phyloP scores from a whole-genome alignment of 2,797 vertebrate genomes.

The Ctenopoma kingsleyae region DNA sequence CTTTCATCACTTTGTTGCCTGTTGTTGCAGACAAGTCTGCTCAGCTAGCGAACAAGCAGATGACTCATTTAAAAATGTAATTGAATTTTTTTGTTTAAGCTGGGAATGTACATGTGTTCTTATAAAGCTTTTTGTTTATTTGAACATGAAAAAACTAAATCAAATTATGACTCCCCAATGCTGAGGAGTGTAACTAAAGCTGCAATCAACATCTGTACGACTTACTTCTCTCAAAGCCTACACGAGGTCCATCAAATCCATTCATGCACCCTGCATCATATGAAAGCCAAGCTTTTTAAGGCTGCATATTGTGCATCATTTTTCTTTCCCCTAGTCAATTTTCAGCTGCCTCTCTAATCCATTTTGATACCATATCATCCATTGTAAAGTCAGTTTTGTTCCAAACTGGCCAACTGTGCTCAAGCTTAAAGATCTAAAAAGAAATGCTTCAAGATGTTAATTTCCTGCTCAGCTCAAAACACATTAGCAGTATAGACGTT shows the following conservation, averaged over 20 bases:
- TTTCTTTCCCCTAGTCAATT: conserved; percentile 25
- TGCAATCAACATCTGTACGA: conserved; percentile 40
- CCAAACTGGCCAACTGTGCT: conserved; percentile 36
- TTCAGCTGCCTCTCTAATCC: conserved; percentile 33
- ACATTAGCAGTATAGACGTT: conserved; percentile 6
- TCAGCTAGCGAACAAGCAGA: conserved; percentile 30
- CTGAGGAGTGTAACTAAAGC: conserved; percentile 40
- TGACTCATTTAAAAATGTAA: conserved; percentile 56
- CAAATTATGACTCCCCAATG: conserved; percentile 30
- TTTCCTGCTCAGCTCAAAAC: conserved; percentile 31
- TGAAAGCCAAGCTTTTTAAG: conserved; percentile 30
- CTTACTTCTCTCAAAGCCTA: neutral
- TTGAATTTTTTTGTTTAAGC: conserved; percentile 62
- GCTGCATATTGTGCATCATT: conserved; percentile 28
- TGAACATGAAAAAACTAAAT: conserved; percentile 45
- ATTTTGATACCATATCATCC: conserved; percentile 17
- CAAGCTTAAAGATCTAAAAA: conserved; percentile 16
- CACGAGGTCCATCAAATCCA: conserved; percentile 27
- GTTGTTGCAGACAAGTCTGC: neutral
- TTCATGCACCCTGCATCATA: conserved; percentile 15
- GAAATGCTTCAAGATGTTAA: conserved; percentile 24
- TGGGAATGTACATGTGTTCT: conserved; percentile 14
- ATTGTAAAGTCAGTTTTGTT: conserved; percentile 35
- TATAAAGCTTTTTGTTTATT: conserved; percentile 47
- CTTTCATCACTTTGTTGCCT: neutral